Evolutionary conservation across 1,140 invertebrate species (phyloP), one percentile per base, ranked within the genome.

Genomic region (Formica selysi): DNA sequence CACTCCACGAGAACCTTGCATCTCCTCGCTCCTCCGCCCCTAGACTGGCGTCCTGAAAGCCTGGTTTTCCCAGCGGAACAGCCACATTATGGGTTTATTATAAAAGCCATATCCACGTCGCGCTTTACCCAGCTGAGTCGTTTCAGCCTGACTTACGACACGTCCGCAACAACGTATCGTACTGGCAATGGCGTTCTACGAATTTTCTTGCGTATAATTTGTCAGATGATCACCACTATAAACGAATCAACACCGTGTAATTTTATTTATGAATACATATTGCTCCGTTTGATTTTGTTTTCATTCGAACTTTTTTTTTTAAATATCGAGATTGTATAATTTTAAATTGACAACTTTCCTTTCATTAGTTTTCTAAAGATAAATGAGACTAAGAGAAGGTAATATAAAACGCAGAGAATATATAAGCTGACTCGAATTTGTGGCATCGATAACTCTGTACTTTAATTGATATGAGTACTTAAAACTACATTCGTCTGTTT

Each of bases 71-170:
- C 51, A 41, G 22, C n/a, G 64, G 87, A 86, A 73, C 79, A 87
- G 74, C 59, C 86, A 86, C 87, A 91, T 92, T 92, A 92, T 87
- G 73, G 90, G 88, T 91, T 91, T 91, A 91, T 92, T 92, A 91
- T 90, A 89, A 91, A 90, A 91, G 84, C 84, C 67, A 86, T 90
- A 86, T 89, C 76, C 91, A 57, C 64, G 65, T 85, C 51, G 79
- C 71, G 48, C 64, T 68, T 26, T 48, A 80, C 61, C 59, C 81
- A 85, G 73, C 61, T 41, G 68, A 54, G 38, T 62, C 79, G 73
- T 71, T 85, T n/a, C 29, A 57, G 38, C 59, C 74, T 74, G 57
- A 84, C 64, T 44, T 19, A n/a, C 54, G n/a, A 32, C 26, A 62
- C 74, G 13, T 54, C 22, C 57, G 62, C 48, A 36, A 68, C 65